phyloP scores from a whole-genome alignment of 2,797 vertebrate species.

The Graptemys geographica region DNA sequence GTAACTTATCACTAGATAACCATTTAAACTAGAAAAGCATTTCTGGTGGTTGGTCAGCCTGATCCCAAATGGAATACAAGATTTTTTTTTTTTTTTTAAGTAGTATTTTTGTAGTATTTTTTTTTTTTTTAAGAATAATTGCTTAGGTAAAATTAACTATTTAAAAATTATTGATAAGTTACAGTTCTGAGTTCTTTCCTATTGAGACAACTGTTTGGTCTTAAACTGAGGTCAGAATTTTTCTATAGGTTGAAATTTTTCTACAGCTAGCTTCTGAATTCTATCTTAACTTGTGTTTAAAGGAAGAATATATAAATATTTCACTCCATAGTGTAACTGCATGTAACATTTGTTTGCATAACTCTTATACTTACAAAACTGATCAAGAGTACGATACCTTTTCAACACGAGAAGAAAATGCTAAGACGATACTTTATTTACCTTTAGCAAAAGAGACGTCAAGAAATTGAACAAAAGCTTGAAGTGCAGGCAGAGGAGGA shows the following conservation, averaged over 20 bases:
- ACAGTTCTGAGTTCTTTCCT: neutral
- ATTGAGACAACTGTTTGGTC: neutral
- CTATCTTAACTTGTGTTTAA: no score
- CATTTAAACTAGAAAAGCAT: neutral
- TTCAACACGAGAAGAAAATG: neutral
- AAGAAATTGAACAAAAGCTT: slow-evolving; percentile 98
- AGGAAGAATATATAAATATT: no score
- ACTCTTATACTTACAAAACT: neutral
- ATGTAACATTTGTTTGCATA: neutral
- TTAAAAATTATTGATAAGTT: neutral
- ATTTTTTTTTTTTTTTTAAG: no score
- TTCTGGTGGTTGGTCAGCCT: neutral
- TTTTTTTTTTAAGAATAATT: neutral
- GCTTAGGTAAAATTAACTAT: no score
- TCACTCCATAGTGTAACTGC: neutral
- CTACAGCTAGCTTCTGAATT: no score
- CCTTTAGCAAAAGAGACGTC: slow-evolving; percentile 92
- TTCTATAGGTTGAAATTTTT: no score
- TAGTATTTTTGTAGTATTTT: no score
- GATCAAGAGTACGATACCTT: neutral
- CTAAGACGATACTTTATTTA: neutral
- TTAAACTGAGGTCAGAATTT: neutral
- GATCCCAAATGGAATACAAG: neutral
- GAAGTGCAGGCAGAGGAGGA: slow-evolving; percentile 98
- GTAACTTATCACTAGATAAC: neutral